phyloP scores from a whole-genome alignment of 2,113 vertebrate genomes.

The Pedetes capensis region DNA sequence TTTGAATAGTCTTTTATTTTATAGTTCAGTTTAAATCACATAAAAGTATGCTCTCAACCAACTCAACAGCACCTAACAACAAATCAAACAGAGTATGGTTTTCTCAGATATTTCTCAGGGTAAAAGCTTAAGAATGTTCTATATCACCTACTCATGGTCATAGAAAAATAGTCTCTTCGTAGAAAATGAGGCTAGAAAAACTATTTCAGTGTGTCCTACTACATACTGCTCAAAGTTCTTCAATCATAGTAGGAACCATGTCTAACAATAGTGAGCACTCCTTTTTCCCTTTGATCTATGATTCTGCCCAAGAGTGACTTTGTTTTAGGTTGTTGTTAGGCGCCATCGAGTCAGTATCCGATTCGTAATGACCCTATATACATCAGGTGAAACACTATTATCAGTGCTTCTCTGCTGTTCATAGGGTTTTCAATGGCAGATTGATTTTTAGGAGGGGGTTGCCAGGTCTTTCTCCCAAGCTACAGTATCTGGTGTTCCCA shows the following conservation, averaged over 20 bases:
- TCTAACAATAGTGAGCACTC: background rate
- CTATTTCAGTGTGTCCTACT: background rate
- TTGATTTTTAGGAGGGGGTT: no score
- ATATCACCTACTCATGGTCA: background rate
- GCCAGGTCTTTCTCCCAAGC: no score
- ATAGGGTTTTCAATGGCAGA: no score
- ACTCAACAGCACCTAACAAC: no score
- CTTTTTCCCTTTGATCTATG: background rate
- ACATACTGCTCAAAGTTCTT: background rate
- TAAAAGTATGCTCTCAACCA: background rate
- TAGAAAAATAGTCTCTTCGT: no score
- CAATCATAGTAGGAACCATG: background rate
- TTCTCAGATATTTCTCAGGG: background rate
- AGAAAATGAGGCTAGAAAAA: background rate
- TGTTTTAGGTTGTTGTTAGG: no score
- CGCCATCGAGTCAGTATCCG: no score
- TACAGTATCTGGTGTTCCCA: no score
- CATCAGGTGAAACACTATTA: no score
- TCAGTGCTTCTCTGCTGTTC: no score
- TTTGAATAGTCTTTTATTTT: background rate
- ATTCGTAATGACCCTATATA: no score
- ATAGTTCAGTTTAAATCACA: background rate
- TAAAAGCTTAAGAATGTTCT: background rate
- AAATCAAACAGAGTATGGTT: background rate
- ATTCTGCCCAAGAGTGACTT: background rate